These are phyloP conservation scores for Aurelia aurita complex sp. Pacific DNA, from an alignment of 30 jellyfish, hydroid and myxozoan genomes.

Conservation along the genomic window DNA sequence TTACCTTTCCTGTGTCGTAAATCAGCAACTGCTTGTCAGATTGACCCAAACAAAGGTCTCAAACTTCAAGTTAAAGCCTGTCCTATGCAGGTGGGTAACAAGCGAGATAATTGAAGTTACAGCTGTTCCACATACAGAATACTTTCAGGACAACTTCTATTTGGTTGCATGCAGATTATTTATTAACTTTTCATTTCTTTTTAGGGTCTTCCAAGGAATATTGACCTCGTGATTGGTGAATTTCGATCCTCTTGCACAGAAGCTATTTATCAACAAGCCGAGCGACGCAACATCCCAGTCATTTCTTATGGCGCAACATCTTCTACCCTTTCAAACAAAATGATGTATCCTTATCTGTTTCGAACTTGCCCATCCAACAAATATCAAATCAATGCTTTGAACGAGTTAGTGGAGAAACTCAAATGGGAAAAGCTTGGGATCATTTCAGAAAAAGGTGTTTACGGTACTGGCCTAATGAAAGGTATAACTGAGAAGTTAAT, in stretches of 20 bases:
- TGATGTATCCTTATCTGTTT: constrained; percentile 77
- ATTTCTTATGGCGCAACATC: constrained; percentile 89
- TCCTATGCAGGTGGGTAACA: too few species aligned
- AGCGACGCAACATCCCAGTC: constrained; percentile 69
- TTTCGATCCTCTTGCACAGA: constrained; percentile 82
- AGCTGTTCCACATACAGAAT: not conserved
- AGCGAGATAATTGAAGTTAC: too few species aligned
- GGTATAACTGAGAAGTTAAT: constrained; percentile 25
- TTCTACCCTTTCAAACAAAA: constrained; percentile 61
- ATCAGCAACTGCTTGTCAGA: too few species aligned
- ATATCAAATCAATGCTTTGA: constrained; percentile 73
- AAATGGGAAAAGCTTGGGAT: constrained; percentile 91
- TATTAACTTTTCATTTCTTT: not conserved
- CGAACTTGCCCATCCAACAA: constrained; percentile 85
- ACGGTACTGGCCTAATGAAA: constrained; percentile 73
- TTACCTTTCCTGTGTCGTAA: too few species aligned
- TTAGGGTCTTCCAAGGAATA: constrained; percentile 72
- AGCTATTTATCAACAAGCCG: constrained; percentile 35
- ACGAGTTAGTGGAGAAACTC: constrained; percentile 69
- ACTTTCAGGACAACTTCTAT: too few species aligned
- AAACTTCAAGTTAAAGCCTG: too few species aligned
- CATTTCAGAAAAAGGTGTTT: constrained; percentile 69
- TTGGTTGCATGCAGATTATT: not conserved
- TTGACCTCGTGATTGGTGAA: constrained; percentile 83
- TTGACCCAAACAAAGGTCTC: too few species aligned